These are phyloP conservation scores for Pammene fasciana DNA, from an alignment of 2,888 invertebrate genomes.

Conservation along the genomic window DNA sequence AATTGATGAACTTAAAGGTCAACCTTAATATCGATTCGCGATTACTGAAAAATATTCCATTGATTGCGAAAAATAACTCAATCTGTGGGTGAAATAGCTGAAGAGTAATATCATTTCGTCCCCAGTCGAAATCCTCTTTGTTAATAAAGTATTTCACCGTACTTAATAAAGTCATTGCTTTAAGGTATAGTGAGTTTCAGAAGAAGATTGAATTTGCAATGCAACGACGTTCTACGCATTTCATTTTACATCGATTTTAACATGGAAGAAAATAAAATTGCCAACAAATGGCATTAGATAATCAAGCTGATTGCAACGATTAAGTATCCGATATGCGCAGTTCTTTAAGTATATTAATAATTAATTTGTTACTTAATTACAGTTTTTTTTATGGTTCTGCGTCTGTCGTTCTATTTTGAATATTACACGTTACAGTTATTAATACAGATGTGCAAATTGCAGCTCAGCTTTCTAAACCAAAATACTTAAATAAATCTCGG, in stretches of 20 bases:
- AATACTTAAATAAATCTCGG: too few relatives aligned
- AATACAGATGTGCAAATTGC: too few relatives aligned
- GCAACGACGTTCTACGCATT: background rate
- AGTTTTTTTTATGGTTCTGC: too few relatives aligned
- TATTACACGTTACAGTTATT: too few relatives aligned
- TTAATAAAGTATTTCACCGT: constrained; percentile 1
- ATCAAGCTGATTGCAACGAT: constrained; percentile 9
- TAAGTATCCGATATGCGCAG: background rate
- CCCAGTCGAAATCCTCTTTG: constrained; percentile 16
- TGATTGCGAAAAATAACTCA: constrained; percentile 13
- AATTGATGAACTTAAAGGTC: background rate
- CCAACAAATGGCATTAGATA: background rate
- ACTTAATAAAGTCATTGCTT: constrained; percentile 17
- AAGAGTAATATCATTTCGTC: background rate
- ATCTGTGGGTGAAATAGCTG: constrained; percentile 5
- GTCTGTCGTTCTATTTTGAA: too few relatives aligned
- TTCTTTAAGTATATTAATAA: too few relatives aligned
- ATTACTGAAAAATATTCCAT: constrained; percentile 20
- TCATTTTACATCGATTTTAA: constrained; percentile 3
- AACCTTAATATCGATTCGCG: constrained; percentile 19
- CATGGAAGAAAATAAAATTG: constrained; percentile 16
- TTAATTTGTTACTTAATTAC: too few relatives aligned
- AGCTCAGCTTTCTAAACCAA: too few relatives aligned
- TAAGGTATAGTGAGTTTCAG: background rate
- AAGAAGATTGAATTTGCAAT: background rate